phyloP scores from a whole-genome alignment of 2,888 invertebrate genomes.

The Gasteruption jaculator region DNA sequence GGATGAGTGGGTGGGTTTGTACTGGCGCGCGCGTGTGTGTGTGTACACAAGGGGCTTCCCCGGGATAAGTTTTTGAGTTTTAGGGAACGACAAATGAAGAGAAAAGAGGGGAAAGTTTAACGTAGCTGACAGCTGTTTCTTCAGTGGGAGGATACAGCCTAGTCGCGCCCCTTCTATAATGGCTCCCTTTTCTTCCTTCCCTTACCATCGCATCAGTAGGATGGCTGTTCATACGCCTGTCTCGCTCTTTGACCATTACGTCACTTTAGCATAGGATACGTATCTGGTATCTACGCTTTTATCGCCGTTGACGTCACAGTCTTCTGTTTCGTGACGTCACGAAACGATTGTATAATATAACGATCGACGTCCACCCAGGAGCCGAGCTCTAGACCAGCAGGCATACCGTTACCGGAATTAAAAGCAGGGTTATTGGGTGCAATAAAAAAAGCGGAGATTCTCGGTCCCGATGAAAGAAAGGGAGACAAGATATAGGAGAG shows the following conservation, averaged over 20 bases:
- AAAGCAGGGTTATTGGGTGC: too few species aligned
- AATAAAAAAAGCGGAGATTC: too few species aligned
- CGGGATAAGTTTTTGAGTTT: too few species aligned
- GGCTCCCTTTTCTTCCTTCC: slow-evolving; percentile 52
- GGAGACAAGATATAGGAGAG: too few species aligned
- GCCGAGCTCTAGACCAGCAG: too few species aligned
- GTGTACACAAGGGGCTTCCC: slow-evolving; percentile 20
- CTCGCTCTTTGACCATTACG: slow-evolving; percentile 19
- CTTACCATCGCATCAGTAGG: slow-evolving; percentile 45
- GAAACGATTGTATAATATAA: too few species aligned
- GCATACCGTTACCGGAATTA: too few species aligned
- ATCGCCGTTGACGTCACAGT: background rate
- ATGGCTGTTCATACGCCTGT: slow-evolving; percentile 31
- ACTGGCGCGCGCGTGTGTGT: slow-evolving; percentile 20
- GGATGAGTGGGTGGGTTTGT: slow-evolving; percentile 45
- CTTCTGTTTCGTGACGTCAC: background rate
- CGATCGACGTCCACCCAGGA: too few species aligned
- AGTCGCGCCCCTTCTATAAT: slow-evolving; percentile 54
- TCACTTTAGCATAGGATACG: too few species aligned
- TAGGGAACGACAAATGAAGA: slow-evolving; percentile 23
- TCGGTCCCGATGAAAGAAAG: too few species aligned
- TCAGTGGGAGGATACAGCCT: slow-evolving; percentile 52
- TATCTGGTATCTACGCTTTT: too few species aligned
- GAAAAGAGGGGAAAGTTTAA: slow-evolving; percentile 22
- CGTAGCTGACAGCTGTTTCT: slow-evolving; percentile 52